phyloP scores from a whole-genome alignment of 2,113 vertebrate species.

The Carassius carassius region DNA sequence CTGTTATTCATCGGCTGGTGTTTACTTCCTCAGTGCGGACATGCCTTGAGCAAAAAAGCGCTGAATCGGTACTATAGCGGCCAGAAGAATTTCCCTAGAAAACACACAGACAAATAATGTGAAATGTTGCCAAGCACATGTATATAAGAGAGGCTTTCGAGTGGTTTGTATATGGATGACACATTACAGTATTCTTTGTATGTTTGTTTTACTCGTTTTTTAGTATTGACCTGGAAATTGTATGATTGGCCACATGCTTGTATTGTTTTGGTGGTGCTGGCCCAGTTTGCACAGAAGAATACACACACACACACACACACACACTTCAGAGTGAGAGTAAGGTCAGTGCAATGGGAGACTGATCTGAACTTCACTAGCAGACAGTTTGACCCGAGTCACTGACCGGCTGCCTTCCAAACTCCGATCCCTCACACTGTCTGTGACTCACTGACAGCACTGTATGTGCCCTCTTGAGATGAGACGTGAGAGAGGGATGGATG shows the following conservation, averaged over 20 bases:
- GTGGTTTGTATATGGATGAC: conserved; percentile 24
- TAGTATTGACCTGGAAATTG: conserved; percentile 60
- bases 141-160: conserved; percentile 42
- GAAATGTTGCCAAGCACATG: conserved; percentile 66
- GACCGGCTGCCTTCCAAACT: conserved; percentile 54
- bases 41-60: conserved; percentile 74
- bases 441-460: conserved; percentile 57
- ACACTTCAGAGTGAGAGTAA: background rate
- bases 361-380: conserved; percentile 34
- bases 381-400: conserved; percentile 43
- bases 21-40: conserved; percentile 76
- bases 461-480: conserved; percentile 48
- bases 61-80: conserved; percentile 52
- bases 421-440: conserved; percentile 32
- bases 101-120: conserved; percentile 49
- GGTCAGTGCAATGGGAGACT: background rate
- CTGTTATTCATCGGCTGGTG: conserved; percentile 60
- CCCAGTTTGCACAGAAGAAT: conserved; percentile 58
- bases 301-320: background rate
- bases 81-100: conserved; percentile 57
- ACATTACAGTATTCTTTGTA: conserved; percentile 54
- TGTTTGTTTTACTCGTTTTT: conserved; percentile 53
- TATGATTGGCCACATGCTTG: conserved; percentile 57
- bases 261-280: conserved; percentile 58
- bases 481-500: background rate